Percentiles rank a stretch among this genome's conserved stretches.
phyloP scores from a whole-genome alignment of 2,113 vertebrate genomes.

The Pogonocichla stellata region DNA sequence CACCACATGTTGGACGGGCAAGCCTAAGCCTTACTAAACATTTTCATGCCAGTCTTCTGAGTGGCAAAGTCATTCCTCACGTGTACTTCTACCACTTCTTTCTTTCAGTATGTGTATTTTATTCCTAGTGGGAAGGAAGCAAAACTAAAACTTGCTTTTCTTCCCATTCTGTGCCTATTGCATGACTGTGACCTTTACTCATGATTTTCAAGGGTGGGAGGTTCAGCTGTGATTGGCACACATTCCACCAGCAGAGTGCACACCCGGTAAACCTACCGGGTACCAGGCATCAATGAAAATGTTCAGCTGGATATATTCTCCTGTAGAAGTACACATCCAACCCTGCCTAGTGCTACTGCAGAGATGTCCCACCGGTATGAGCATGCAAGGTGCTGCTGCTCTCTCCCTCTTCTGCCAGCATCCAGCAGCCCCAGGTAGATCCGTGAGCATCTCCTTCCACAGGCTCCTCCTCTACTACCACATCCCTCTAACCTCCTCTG shows the following conservation, averaged over 20 bases:
- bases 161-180: not conserved
- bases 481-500: not conserved
- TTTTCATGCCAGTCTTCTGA: not conserved
- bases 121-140: not conserved
- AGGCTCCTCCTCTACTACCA: not conserved
- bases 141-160: not conserved
- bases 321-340: not conserved
- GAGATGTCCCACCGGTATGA: not conserved
- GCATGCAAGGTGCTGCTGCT: fast-evolving
- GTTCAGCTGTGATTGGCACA: not conserved
- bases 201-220: not conserved
- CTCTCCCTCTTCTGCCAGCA: not conserved
- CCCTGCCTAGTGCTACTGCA: not conserved
- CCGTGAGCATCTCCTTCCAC: not conserved
- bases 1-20: not conserved
- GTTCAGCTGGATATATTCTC: not conserved
- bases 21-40: not conserved
- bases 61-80: not conserved
- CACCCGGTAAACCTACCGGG: not conserved
- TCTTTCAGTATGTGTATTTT: not conserved
- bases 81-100: not conserved
- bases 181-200: not conserved
- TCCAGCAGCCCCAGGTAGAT: not conserved
- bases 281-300: not conserved
- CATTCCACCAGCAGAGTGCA: not conserved